These are phyloP conservation scores for Choristoneura rosaceana DNA, from an alignment of 2,888 invertebrate genomes.

Conservation along the genomic window DNA sequence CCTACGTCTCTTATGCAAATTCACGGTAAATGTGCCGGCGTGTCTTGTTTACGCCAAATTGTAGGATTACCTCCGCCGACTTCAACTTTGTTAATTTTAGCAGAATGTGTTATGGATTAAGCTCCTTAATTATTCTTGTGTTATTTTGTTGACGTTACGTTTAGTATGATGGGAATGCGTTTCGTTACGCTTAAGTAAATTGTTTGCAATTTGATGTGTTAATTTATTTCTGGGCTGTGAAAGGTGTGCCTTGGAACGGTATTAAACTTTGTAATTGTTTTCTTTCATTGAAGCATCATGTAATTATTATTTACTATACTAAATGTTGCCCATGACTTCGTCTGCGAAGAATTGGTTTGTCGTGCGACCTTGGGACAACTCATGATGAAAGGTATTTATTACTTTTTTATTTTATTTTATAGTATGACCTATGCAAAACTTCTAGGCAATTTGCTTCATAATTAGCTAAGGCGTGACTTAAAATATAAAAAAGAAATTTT, in stretches of 20 bases:
- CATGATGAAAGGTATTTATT: too few relatives aligned
- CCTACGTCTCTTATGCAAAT: conserved; percentile 45
- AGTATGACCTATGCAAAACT: too few relatives aligned
- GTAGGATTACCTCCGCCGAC: conserved; percentile 39
- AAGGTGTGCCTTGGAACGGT: neutral
- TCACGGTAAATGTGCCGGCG: conserved; percentile 42
- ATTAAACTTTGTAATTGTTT: neutral
- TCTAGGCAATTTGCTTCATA: too few relatives aligned
- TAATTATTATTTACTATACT: too few relatives aligned
- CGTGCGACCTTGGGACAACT: too few relatives aligned
- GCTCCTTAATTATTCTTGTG: conserved; percentile 28
- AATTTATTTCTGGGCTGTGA: neutral
- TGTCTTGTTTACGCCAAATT: conserved; percentile 45
- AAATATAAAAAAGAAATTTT: too few relatives aligned
- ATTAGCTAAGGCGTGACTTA: too few relatives aligned
- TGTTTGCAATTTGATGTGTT: neutral
- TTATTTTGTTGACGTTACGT: conserved; percentile 16
- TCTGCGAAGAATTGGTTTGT: too few relatives aligned
- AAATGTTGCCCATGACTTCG: too few relatives aligned
- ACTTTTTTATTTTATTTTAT: too few relatives aligned
- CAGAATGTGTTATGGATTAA: conserved; percentile 35
- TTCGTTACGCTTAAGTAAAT: neutral
- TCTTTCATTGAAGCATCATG: too few relatives aligned
- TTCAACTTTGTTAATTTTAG: conserved; percentile 42
- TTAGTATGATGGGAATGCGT: neutral